Percentiles rank a stretch among this genome's conserved stretches.
Conservation (phyloP, 2,888 invertebrate species). For the Tryphoninae sp. region DNA sequence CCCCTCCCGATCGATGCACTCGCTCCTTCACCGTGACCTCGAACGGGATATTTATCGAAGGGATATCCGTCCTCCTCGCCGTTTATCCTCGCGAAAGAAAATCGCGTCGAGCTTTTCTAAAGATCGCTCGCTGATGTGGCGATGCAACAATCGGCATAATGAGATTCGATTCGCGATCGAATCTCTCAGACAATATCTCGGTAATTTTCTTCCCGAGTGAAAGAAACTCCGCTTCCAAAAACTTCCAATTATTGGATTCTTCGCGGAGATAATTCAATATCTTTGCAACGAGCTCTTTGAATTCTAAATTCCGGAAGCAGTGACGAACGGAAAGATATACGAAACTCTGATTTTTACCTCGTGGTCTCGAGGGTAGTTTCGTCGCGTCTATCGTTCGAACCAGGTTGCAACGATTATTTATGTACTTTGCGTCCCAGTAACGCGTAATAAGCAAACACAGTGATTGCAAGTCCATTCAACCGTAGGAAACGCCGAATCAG, state of each 20-base stretch:
- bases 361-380: not conserved
- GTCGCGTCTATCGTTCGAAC: too few species aligned
- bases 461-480: constrained; percentile 58
- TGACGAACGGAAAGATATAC: not conserved
- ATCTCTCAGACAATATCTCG: not conserved
- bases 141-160: not conserved
- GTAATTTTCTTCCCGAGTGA: not conserved
- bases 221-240: not conserved
- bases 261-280: not conserved
- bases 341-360: not conserved
- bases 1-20: constrained; percentile 32
- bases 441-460: constrained; percentile 14
- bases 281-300: not conserved
- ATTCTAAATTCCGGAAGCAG: not conserved
- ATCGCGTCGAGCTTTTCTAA: not conserved
- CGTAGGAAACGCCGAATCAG: constrained; percentile 60
- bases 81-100: not conserved
- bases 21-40: not conserved
- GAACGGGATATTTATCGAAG: constrained; percentile 38
- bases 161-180: not conserved
- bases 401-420: constrained; percentile 32
- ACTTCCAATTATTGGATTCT: constrained; percentile 1
- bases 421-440: not conserved
- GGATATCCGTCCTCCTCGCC: not conserved
- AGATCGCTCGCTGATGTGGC: not conserved